phyloP scores from a whole-genome alignment of 1,140 invertebrate genomes.

The Colletes latitarsis region DNA sequence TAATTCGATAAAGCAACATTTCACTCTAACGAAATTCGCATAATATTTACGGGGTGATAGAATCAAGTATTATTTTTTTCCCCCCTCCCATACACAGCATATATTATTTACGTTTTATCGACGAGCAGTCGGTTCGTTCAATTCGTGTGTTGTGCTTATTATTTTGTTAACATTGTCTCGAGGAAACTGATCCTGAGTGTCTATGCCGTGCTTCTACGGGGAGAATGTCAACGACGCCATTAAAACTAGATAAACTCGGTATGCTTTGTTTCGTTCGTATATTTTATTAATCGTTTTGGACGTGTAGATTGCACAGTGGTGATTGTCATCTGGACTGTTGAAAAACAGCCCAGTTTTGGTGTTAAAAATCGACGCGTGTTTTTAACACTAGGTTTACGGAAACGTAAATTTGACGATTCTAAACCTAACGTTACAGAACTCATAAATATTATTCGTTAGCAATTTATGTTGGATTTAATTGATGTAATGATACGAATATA shows the following conservation, averaged over 20 bases:
- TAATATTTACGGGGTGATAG: not conserved
- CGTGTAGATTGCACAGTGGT: not conserved
- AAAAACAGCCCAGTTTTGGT: not conserved
- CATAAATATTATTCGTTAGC: no score
- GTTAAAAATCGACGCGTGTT: not conserved
- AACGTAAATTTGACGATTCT: no score
- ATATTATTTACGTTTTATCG: not conserved
- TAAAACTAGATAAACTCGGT: constrained; percentile 62
- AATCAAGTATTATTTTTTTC: not conserved
- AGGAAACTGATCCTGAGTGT: constrained; percentile 19
- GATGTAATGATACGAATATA: no score
- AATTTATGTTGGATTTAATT: no score
- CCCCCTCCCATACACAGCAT: not conserved
- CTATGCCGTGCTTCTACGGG: constrained; percentile 16
- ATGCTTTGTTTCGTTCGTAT: constrained; percentile 36
- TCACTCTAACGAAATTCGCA: not conserved
- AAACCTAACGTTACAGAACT: no score
- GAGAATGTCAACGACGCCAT: constrained; percentile 67
- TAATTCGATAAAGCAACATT: not conserved
- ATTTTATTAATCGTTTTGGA: constrained; percentile 3
- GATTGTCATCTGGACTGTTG: not conserved
- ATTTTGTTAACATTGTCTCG: not conserved
- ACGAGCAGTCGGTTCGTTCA: not conserved
- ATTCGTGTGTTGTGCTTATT: constrained; percentile 2
- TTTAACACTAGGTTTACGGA: no score